phyloP scores from a whole-genome alignment of 2,113 vertebrate genomes.

The Pygoscelis adeliae region DNA sequence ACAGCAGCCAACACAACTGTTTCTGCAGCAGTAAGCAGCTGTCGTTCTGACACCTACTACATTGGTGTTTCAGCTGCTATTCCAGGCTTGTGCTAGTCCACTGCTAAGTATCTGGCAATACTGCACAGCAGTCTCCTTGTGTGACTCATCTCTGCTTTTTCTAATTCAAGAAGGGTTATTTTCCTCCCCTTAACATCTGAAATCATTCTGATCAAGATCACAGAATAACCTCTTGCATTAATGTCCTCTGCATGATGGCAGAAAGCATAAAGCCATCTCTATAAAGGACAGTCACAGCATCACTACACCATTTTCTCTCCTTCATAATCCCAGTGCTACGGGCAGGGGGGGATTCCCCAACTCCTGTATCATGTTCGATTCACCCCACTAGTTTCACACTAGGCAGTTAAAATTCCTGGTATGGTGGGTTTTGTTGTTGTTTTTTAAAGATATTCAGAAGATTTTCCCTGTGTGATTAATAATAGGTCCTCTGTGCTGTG shows the following conservation, averaged over 20 bases:
- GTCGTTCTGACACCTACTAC: neutral
- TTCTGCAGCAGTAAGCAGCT: neutral
- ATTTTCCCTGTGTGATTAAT: neutral
- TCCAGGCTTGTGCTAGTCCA: neutral
- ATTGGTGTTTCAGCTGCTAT: conserved; percentile 1
- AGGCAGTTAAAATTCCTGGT: neutral
- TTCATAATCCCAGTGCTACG: neutral
- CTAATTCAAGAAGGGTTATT: neutral
- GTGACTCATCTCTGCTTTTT: conserved; percentile 12
- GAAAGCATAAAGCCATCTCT: neutral
- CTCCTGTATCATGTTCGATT: neutral
- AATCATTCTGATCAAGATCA: neutral
- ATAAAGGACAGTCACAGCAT: neutral
- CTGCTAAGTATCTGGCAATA: neutral
- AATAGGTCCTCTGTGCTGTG: neutral
- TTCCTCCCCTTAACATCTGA: neutral
- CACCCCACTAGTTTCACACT: neutral
- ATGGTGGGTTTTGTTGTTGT: neutral
- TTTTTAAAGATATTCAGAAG: neutral
- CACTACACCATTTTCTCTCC: neutral
- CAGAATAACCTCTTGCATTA: neutral
- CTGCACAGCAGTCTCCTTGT: neutral
- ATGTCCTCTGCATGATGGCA: neutral
- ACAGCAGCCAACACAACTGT: neutral
- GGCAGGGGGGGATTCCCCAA: neutral